Percentiles rank a stretch among this genome's conserved stretches.
phyloP scores from a whole-genome alignment of 2,113 vertebrate genomes.

The Puntigrus tetrazona region DNA sequence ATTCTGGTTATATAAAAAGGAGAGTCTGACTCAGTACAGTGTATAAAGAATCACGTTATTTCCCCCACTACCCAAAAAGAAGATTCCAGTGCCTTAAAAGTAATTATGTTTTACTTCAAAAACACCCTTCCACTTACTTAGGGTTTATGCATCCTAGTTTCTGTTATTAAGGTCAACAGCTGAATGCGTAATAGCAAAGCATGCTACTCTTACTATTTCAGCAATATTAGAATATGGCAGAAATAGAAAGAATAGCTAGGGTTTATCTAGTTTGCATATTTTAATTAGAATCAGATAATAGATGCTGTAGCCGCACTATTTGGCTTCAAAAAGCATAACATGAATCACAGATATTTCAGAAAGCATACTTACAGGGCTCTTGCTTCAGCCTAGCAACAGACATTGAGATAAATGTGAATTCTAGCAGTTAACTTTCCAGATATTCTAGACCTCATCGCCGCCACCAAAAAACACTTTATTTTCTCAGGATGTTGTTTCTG shows the following conservation, averaged over 20 bases:
- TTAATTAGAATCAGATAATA: not conserved
- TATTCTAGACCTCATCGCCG: not conserved
- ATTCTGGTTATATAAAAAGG: not conserved
- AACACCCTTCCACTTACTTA: not conserved
- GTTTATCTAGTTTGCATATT: not conserved
- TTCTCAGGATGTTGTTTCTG: conserved; percentile 10
- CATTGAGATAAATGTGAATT: not conserved
- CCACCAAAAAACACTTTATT: not conserved
- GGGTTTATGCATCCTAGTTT: not conserved
- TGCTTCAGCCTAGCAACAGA: not conserved
- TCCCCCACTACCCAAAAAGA: not conserved
- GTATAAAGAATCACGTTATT: not conserved
- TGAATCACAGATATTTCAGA: not conserved
- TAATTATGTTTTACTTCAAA: not conserved
- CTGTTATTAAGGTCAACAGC: not conserved
- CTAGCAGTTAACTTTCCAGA: not conserved
- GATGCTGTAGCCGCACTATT: not conserved
- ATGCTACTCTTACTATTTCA: not conserved
- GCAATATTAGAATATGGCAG: not conserved
- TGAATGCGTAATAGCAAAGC: not conserved
- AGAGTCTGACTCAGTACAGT: not conserved
- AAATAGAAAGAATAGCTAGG: not conserved
- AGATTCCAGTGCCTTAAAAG: conserved; percentile 12
- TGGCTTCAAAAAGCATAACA: not conserved
- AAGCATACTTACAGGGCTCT: not conserved